These are phyloP conservation scores for Oryzaephilus surinamensis DNA, from an alignment of 1,140 invertebrate genomes.

Conservation along the genomic window DNA sequence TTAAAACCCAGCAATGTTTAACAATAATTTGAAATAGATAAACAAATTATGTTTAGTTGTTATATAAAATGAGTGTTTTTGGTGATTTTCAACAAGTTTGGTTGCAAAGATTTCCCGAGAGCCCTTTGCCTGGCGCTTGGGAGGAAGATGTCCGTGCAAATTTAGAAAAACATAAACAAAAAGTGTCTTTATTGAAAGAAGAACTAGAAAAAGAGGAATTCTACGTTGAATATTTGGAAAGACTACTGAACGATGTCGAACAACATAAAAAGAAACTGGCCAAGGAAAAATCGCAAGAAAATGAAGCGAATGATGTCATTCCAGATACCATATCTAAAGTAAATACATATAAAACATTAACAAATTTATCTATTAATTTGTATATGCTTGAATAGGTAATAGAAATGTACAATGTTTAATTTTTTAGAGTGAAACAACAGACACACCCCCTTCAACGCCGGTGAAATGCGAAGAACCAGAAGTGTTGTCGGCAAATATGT, in stretches of 20 bases:
- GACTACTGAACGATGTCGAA: conserved; percentile 69
- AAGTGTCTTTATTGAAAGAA: conserved; percentile 65
- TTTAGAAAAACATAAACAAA: conserved; percentile 75
- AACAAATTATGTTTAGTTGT: too few relatives aligned
- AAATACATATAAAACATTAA: conserved; percentile 22
- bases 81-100: conserved; percentile 80
- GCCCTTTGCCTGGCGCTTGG: conserved; percentile 78
- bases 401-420: neutral
- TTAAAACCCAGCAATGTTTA: too few relatives aligned
- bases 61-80: conserved; percentile 76
- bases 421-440: neutral
- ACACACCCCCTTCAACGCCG: neutral
- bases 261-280: conserved; percentile 47
- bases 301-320: conserved; percentile 25
- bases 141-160: conserved; percentile 82
- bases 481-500: conserved; percentile 44
- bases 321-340: conserved; percentile 32
- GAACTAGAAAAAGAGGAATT: conserved; percentile 82
- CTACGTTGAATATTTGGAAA: conserved; percentile 80
- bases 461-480: conserved; percentile 10
- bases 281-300: conserved; percentile 19
- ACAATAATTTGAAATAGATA: too few relatives aligned
- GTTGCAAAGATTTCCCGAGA: conserved; percentile 78
- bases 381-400: too few relatives aligned
- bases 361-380: too few relatives aligned